Percentiles rank a stretch among this genome's conserved stretches.
Evolutionary conservation across 2,888 invertebrate genomes (phyloP).

Genomic region (Lithophane leautieri): DNA sequence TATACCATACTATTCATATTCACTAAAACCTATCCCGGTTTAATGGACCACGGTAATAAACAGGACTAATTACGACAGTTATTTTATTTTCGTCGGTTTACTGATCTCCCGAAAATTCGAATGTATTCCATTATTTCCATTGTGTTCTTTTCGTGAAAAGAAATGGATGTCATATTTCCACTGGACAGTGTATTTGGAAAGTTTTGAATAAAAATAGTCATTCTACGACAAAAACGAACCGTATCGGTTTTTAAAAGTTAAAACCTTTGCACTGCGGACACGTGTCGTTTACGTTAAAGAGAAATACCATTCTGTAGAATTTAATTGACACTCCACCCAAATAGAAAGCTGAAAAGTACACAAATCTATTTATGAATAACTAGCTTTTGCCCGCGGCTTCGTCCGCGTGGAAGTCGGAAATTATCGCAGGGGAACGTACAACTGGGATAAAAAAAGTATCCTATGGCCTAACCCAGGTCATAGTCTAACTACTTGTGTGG

Average conservation of each 20-base stretch:
- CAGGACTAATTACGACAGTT: conserved; percentile 40
- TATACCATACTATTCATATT: conserved; percentile 71
- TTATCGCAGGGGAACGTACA: not conserved
- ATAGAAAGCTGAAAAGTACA: not conserved
- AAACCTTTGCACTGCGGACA: conserved; percentile 41
- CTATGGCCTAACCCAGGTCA: not conserved
- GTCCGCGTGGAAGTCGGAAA: no score
- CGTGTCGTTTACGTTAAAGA: conserved; percentile 44
- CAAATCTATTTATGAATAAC: conserved; percentile 6
- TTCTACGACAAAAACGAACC: conserved; percentile 38
- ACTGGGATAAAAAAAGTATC: not conserved
- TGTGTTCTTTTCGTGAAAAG: conserved; percentile 16
- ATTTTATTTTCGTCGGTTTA: conserved; percentile 6
- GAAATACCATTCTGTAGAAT: conserved; percentile 28
- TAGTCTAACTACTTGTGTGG: not conserved
- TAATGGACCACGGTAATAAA: conserved; percentile 61
- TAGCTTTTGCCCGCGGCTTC: not conserved
- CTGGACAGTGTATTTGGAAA: not conserved
- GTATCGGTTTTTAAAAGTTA: conserved; percentile 40
- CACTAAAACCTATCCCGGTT: conserved; percentile 78
- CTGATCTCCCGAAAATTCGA: not conserved
- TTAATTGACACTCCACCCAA: conserved; percentile 36
- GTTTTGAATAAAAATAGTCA: conserved; percentile 36
- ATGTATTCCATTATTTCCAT: not conserved
- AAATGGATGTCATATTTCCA: conserved; percentile 22